Conservation (phyloP, 2,888 invertebrate species). For the Melikaiella ostensackeni region DNA sequence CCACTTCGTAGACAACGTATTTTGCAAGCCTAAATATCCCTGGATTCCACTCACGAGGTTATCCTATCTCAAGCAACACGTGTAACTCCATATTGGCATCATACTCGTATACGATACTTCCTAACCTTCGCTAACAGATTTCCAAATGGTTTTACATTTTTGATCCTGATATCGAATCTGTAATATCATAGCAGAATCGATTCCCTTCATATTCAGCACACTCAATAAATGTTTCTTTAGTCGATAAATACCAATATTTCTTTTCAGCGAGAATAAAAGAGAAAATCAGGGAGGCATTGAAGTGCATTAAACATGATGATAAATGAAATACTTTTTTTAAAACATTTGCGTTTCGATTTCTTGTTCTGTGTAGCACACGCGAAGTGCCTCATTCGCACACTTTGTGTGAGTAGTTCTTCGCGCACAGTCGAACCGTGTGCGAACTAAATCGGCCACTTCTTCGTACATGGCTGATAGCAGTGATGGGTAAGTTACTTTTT, state of each 20-base stretch:
- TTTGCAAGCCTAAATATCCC: conserved; percentile 66
- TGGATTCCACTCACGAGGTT: conserved; percentile 36
- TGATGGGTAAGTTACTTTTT: no score
- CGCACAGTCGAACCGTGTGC: no score
- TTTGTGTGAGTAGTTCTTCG: no score
- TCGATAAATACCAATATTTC: neutral
- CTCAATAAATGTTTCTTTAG: neutral
- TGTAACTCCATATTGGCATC: conserved; percentile 20
- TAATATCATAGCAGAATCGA: conserved; percentile 8
- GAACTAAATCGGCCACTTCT: no score
- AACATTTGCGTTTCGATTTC: neutral
- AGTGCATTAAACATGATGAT: neutral
- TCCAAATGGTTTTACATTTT: conserved; percentile 16
- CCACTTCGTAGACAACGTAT: conserved; percentile 65
- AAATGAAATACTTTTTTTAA: neutral
- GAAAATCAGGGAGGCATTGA: neutral
- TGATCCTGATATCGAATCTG: conserved; percentile 32
- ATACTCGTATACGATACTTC: neutral
- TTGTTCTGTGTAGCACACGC: no score
- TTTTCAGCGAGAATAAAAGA: neutral
- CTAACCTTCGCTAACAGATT: conserved; percentile 10
- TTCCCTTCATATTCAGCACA: neutral
- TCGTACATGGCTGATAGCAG: no score
- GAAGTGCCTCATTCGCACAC: no score
- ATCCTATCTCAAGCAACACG: conserved; percentile 9